Percentiles rank a stretch among this genome's conserved stretches.
Conservation (phyloP, 2,888 invertebrate species). For the Spatulosminthurus flaviceps region DNA sequence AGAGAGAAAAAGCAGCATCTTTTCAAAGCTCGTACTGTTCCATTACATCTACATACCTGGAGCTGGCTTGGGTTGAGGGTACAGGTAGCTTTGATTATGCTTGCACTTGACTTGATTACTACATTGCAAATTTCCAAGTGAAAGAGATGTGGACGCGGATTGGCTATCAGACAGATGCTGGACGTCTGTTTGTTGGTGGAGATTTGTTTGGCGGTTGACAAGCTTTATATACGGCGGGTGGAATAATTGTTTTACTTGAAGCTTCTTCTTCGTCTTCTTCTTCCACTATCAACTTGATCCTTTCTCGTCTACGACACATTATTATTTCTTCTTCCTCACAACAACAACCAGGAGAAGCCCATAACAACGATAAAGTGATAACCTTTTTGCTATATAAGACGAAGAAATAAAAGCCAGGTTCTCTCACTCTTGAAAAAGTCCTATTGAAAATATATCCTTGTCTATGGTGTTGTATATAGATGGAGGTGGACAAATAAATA, state of each 20-base stretch:
- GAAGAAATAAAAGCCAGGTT: too few species aligned
- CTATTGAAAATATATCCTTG: too few species aligned
- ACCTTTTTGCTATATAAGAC: too few species aligned
- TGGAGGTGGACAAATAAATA: too few species aligned
- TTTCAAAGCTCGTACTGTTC: background rate
- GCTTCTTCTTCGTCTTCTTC: constrained; percentile 1
- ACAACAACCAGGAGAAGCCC: too few species aligned
- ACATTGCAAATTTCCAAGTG: constrained; percentile 18
- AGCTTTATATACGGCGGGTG: constrained; percentile 12
- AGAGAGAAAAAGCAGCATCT: constrained; percentile 1
- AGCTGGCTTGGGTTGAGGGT: background rate
- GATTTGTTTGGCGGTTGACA: constrained; percentile 18
- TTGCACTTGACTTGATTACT: constrained; percentile 2
- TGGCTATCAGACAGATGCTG: background rate
- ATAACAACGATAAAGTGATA: too few species aligned
- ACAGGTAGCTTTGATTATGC: constrained; percentile 4
- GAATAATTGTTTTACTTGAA: constrained; percentile 1
- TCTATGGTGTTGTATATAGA: too few species aligned
- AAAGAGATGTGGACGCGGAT: constrained; percentile 8
- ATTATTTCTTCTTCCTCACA: too few species aligned
- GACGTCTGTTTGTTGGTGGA: constrained; percentile 14
- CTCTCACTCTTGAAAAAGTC: too few species aligned
- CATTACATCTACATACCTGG: background rate
- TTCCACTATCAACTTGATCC: background rate
- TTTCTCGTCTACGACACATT: background rate